Conservation (phyloP, 2,888 invertebrate genomes). For the Epistrophe grossulariae region DNA sequence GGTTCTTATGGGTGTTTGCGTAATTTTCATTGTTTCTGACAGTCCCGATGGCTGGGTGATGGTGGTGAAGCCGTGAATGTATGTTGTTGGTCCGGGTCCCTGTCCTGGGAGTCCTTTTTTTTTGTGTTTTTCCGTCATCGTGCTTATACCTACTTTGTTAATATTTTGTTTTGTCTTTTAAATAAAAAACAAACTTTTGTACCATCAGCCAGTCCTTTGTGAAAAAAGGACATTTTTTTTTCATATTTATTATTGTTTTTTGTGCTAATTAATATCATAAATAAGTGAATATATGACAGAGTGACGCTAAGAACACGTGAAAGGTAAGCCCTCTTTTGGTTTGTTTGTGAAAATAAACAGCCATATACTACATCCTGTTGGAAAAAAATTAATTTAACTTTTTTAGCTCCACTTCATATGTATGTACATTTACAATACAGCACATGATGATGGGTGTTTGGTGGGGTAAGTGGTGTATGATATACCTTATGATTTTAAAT, state of each 20-base stretch:
- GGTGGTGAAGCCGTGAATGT: background rate
- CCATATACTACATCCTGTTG: conserved; percentile 9
- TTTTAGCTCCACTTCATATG: background rate
- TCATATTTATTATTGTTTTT: conserved; percentile 39
- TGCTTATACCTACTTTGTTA: conserved; percentile 28
- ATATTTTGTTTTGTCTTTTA: conserved; percentile 27
- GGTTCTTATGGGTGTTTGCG: conserved; percentile 65
- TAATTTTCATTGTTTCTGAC: conserved; percentile 48
- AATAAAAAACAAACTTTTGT: conserved; percentile 37
- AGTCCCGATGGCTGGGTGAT: background rate
- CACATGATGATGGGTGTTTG: background rate
- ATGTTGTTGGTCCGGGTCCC: background rate
- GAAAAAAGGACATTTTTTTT: conserved; percentile 5
- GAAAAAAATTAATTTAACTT: conserved; percentile 28
- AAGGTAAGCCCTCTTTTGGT: conserved; percentile 55
- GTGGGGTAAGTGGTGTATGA: background rate
- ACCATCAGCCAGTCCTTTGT: conserved; percentile 1
- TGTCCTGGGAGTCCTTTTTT: conserved; percentile 6
- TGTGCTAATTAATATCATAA: conserved; percentile 50
- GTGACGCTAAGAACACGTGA: conserved; percentile 48
- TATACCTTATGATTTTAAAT: no score
- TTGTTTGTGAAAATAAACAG: conserved; percentile 32
- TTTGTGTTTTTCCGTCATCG: background rate
- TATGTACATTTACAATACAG: background rate
- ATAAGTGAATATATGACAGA: conserved; percentile 10